These are phyloP conservation scores for Caranx ignobilis DNA, from an alignment of 2,113 vertebrate species.

Conservation along the genomic window DNA sequence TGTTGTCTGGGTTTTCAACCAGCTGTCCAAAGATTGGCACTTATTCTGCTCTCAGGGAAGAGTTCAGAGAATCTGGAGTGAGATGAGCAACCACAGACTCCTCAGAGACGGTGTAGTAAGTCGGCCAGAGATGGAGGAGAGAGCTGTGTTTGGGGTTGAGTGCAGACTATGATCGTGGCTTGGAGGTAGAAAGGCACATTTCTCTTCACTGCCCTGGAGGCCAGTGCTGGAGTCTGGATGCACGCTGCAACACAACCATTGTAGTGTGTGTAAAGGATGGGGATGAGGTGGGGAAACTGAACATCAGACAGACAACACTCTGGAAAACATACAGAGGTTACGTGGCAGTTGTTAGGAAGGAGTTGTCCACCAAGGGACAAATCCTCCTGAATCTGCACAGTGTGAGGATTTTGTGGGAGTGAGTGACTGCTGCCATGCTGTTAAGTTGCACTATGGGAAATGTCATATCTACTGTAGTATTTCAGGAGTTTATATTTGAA, in stretches of 20 bases:
- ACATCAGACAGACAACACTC: not conserved
- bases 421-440: slow-evolving; percentile 1
- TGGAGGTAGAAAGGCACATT: not conserved
- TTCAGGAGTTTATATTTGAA: too few relatives aligned
- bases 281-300: not conserved
- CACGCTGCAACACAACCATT: not conserved
- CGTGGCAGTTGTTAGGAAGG: not conserved
- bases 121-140: not conserved
- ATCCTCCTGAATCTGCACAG: not conserved
- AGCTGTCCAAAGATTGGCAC: not conserved
- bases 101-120: not conserved
- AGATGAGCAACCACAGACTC: not conserved
- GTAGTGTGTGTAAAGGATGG: not conserved
- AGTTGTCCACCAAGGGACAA: not conserved
- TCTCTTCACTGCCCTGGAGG: not conserved
- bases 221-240: slow-evolving; percentile 13
- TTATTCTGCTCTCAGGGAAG: not conserved
- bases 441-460: not conserved
- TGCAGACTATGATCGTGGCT: not conserved
- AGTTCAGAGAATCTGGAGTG: not conserved
- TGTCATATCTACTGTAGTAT: not conserved
- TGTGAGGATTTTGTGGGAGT: not conserved
- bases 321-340: not conserved
- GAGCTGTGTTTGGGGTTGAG: not conserved
- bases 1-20: not conserved